Conservation (phyloP, 2,888 invertebrate genomes). For the Hedya salicella region DNA sequence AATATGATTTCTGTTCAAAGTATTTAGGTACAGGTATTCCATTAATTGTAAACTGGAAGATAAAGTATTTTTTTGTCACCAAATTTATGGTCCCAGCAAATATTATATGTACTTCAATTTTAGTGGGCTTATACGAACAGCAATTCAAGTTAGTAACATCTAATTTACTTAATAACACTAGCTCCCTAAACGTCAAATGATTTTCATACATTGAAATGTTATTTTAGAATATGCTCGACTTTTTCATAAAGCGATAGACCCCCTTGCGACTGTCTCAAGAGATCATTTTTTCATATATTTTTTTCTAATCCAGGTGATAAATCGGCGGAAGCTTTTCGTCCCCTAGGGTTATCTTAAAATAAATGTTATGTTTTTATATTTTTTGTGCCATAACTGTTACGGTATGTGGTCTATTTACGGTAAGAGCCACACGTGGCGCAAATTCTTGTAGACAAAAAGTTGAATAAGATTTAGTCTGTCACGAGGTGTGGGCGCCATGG, state of each 20-base stretch:
- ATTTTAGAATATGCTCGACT: slow-evolving; percentile 43
- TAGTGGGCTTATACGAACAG: too few relatives aligned
- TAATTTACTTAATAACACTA: slow-evolving; percentile 9
- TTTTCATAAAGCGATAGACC: slow-evolving; percentile 46
- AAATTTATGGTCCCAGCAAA: too few relatives aligned
- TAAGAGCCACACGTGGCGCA: slow-evolving; percentile 44
- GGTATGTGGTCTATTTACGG: slow-evolving; percentile 50
- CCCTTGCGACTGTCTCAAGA: slow-evolving; percentile 54
- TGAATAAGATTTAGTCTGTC: neutral
- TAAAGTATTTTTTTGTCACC: too few relatives aligned
- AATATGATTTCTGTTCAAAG: too few relatives aligned
- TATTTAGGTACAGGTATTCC: too few relatives aligned
- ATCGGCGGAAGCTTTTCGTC: slow-evolving; percentile 62
- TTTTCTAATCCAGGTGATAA: slow-evolving; percentile 75
- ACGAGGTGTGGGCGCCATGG: neutral
- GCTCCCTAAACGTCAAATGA: neutral
- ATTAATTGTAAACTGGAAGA: too few relatives aligned
- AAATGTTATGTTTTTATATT: slow-evolving; percentile 52
- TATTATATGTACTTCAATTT: too few relatives aligned
- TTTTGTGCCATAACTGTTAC: slow-evolving; percentile 61
- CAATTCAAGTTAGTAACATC: neutral
- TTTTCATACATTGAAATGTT: slow-evolving; percentile 26
- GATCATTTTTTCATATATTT: too few relatives aligned
- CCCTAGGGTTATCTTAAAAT: slow-evolving; percentile 66
- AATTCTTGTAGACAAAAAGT: slow-evolving; percentile 38